These are phyloP conservation scores for Drosophila ustulata DNA, from an alignment of 2,888 invertebrate species.

Conservation along the genomic window DNA sequence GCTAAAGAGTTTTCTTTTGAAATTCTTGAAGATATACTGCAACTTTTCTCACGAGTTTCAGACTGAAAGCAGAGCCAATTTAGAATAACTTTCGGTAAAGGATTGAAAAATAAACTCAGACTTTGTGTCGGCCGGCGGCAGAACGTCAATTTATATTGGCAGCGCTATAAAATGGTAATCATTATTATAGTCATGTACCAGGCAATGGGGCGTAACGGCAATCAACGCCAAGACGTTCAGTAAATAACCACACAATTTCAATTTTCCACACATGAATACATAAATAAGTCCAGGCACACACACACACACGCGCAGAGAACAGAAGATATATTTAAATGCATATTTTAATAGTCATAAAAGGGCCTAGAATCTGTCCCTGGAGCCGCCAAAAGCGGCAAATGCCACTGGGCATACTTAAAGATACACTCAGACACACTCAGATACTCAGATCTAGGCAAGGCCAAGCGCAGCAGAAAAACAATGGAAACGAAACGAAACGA, in stretches of 20 bases:
- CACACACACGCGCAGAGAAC: slow-evolving; percentile 13
- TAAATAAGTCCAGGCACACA: slow-evolving; percentile 19
- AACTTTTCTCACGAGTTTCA: not conserved
- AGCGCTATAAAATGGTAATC: slow-evolving; percentile 72
- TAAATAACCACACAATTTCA: slow-evolving; percentile 77
- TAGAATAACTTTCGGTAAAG: slow-evolving; percentile 22
- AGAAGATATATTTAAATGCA: slow-evolving; percentile 72
- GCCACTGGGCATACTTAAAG: slow-evolving; percentile 74
- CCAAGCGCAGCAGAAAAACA: slow-evolving; percentile 72
- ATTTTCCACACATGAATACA: slow-evolving; percentile 63
- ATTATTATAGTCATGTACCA: slow-evolving; percentile 78
- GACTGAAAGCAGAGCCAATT: slow-evolving; percentile 1
- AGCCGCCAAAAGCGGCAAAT: slow-evolving; percentile 56
- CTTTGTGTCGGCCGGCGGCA: slow-evolving; percentile 26
- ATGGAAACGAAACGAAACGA: slow-evolving; percentile 43
- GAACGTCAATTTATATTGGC: slow-evolving; percentile 62
- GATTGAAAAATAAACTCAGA: slow-evolving; percentile 36
- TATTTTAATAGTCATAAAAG: slow-evolving; percentile 78
- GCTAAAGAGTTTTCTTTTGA: not conserved
- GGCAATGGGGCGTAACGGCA: slow-evolving; percentile 80
- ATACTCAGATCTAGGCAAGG: slow-evolving; percentile 49
- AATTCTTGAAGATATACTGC: not conserved
- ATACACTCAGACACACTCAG: slow-evolving; percentile 39
- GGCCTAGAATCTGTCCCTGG: slow-evolving; percentile 55
- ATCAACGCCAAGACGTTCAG: slow-evolving; percentile 73